phyloP scores from a whole-genome alignment of 1,140 invertebrate species.

The Tribolium madens region DNA sequence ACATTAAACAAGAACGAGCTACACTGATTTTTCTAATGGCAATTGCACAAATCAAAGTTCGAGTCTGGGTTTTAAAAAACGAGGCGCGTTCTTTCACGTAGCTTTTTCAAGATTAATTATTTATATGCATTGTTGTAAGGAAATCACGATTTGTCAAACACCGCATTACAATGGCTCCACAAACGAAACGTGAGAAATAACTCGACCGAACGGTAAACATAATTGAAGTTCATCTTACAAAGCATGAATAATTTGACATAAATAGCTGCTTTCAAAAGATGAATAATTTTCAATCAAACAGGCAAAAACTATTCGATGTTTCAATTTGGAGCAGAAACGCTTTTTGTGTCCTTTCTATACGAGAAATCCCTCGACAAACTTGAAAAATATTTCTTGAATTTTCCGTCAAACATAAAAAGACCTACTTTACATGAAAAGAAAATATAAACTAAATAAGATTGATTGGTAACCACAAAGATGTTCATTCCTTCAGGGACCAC shows the following conservation, averaged over 20 bases:
- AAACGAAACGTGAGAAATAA: conserved; percentile 54
- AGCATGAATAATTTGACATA: conserved; percentile 54
- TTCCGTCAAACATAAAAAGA: conserved; percentile 22
- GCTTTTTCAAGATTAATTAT: conserved; percentile 49
- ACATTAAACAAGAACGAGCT: conserved; percentile 6
- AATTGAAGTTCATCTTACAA: conserved; percentile 46
- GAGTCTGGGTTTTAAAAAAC: neutral
- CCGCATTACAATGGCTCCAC: conserved; percentile 47
- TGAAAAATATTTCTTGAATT: conserved; percentile 1
- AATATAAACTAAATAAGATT: conserved; percentile 18
- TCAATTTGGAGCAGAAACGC: conserved; percentile 25
- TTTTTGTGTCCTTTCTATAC: conserved; percentile 22
- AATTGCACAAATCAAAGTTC: neutral
- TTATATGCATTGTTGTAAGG: conserved; percentile 48
- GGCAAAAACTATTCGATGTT: conserved; percentile 28
- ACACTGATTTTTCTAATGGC: neutral
- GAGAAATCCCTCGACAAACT: conserved; percentile 11
- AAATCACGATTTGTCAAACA: conserved; percentile 55
- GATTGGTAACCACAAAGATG: conserved; percentile 31
- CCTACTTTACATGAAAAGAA: conserved; percentile 10
- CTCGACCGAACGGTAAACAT: conserved; percentile 49
- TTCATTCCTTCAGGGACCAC: conserved; percentile 16
- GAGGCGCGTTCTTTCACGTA: conserved; percentile 13
- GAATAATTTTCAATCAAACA: conserved; percentile 24
- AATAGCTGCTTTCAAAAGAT: conserved; percentile 37